Evolutionary conservation across 1,140 invertebrate species (phyloP).

Genomic region (Eupristina koningsbergeri): DNA sequence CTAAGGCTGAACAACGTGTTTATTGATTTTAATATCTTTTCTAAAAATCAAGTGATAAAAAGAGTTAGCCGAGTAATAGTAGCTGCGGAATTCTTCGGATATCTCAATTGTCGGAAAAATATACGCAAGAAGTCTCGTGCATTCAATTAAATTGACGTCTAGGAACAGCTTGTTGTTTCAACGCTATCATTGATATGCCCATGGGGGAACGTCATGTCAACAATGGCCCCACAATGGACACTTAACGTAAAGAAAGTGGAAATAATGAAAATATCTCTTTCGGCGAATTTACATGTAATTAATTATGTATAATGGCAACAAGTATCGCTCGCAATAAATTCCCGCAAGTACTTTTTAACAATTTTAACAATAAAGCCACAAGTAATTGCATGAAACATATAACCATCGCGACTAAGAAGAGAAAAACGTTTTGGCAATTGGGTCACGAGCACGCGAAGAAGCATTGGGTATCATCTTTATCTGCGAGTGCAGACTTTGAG

Average conservation of each 20-base stretch:
- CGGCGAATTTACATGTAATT: background rate
- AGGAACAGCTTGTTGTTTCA: background rate
- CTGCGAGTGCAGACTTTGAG: conserved; percentile 4
- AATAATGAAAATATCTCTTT: too few relatives aligned
- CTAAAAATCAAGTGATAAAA: background rate
- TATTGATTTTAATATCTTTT: background rate
- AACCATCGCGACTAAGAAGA: background rate
- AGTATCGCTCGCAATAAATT: background rate
- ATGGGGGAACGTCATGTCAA: background rate
- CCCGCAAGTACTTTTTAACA: background rate
- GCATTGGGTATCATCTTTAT: background rate
- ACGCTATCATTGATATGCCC: background rate
- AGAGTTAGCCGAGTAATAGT: background rate
- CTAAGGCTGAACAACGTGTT: background rate
- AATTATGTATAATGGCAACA: background rate
- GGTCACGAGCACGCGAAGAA: background rate
- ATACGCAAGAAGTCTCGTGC: too few relatives aligned
- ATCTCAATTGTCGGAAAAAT: background rate
- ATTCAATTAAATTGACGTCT: background rate
- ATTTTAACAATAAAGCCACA: background rate
- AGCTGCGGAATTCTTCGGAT: background rate
- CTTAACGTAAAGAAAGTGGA: too few relatives aligned
- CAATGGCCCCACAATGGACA: background rate
- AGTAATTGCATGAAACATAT: background rate
- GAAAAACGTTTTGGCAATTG: conserved; percentile 7